Evolutionary conservation across 92 coral and sea anemone genomes (phyloP), one percentile per base, ranked within the genome.

Genomic region (Muricea muricata): DNA sequence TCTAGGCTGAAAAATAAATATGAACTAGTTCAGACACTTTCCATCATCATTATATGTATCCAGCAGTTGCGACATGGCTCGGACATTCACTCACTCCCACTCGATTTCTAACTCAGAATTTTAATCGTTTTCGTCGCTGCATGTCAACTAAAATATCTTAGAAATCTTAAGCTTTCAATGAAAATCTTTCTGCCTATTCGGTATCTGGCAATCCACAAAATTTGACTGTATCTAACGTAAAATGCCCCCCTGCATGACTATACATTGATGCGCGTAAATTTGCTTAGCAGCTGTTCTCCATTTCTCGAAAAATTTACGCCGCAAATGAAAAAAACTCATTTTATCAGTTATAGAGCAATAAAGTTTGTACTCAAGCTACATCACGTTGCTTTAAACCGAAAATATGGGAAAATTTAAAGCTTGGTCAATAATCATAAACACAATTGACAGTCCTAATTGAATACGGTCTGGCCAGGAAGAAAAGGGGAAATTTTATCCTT

Each of bases 161-260:
- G n/a, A n/a, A n/a, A n/a, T n/a, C n/a, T n/a, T n/a, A n/a, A n/a
- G n/a, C n/a, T n/a, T n/a, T n/a, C n/a, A n/a, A n/a, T n/a, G n/a
- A n/a, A n/a, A n/a, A n/a, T n/a, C n/a, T n/a, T n/a, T n/a, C n/a
- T n/a, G n/a, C n/a, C n/a, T n/a, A n/a, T n/a, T n/a, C n/a, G n/a
- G n/a, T n/a, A n/a, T n/a, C n/a, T 26, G 37, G n/a, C 76, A 57
- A 78, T 56, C 37, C 33, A 55, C 50, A 71, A 35, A 33, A 37
- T 26, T 63, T 61, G 46, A 42, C 56, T 56, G 18, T 48, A 58
- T 23, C 10, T n/a, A 40, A 29, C 29, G 57, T 15, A 52, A 35
- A 78, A 61, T 78, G 54, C 83, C 83, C 83, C n/a, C 83, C 83
- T 57, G 83, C 63, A 57, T 33, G 52, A 63, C 46, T 18, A 34